Conservation (phyloP, 2,797 vertebrate species). For the Sebastes nivosus region DNA sequence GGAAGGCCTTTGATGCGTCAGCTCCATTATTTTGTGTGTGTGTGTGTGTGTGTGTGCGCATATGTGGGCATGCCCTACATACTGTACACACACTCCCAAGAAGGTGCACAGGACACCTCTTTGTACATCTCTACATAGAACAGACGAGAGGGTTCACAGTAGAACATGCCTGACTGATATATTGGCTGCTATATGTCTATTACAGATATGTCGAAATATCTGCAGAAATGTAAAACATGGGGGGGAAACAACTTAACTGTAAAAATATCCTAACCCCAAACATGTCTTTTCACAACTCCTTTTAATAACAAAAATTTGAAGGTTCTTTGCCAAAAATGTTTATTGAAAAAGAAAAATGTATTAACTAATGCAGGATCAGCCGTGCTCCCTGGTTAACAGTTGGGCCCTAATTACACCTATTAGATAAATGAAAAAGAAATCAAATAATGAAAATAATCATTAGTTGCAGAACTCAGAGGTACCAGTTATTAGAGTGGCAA, state of each 20-base stretch:
- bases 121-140: background rate
- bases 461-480: background rate
- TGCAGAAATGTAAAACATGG: too few species aligned
- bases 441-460: background rate
- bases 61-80: conserved; percentile 46
- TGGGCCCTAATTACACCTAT: too few species aligned
- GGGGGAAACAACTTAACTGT: too few species aligned
- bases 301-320: too few species aligned
- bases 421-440: background rate
- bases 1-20: conserved; percentile 41
- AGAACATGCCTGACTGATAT: background rate
- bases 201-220: background rate
- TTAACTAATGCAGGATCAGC: too few species aligned
- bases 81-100: conserved; percentile 10
- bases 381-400: too few species aligned
- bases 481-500: background rate
- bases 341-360: too few species aligned
- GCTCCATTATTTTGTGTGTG: background rate
- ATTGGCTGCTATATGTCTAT: background rate
- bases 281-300: too few species aligned
- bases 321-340: too few species aligned
- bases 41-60: background rate
- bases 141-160: background rate
- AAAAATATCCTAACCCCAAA: too few species aligned
- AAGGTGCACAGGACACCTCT: conserved; percentile 12